Percentiles rank a stretch among this genome's conserved stretches.
phyloP scores from a whole-genome alignment of 2,797 vertebrate species.

The Characodon lateralis region DNA sequence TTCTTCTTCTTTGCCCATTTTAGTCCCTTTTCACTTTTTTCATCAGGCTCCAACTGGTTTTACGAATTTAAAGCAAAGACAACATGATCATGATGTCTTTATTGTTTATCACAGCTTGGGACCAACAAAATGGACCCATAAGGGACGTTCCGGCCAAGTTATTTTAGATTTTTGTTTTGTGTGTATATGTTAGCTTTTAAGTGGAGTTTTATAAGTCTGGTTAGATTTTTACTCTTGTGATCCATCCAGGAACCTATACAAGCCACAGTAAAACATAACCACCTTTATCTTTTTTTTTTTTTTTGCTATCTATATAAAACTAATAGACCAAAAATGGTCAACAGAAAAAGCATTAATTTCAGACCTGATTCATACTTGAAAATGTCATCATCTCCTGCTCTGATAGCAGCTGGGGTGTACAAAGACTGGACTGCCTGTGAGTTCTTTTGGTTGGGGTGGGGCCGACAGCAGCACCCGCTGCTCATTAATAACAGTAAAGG shows the following conservation, averaged over 20 bases:
- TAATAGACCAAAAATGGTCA: not conserved
- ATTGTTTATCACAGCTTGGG: not conserved
- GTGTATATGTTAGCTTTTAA: not conserved
- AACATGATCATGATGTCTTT: conserved; percentile 2
- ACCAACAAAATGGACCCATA: not conserved
- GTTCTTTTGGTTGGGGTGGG: not conserved
- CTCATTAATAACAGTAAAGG: not conserved
- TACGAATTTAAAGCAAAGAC: not conserved
- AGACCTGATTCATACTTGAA: not conserved
- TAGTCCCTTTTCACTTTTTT: conserved; percentile 12
- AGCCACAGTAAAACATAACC: not conserved
- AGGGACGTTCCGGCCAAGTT: not conserved
- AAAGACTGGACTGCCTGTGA: not conserved
- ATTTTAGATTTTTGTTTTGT: not conserved
- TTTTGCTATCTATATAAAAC: not conserved
- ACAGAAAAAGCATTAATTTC: not conserved
- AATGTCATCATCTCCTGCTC: not conserved
- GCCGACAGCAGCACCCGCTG: not conserved
- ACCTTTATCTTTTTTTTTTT: not conserved
- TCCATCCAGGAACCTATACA: not conserved
- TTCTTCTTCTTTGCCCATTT: conserved; percentile 18
- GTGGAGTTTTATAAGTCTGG: not conserved
- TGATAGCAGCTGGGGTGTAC: not conserved
- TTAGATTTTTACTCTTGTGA: not conserved
- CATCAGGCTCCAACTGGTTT: conserved; percentile 27